Conservation (phyloP, 2,888 invertebrate species). For the Ischnus inquisitorius region DNA sequence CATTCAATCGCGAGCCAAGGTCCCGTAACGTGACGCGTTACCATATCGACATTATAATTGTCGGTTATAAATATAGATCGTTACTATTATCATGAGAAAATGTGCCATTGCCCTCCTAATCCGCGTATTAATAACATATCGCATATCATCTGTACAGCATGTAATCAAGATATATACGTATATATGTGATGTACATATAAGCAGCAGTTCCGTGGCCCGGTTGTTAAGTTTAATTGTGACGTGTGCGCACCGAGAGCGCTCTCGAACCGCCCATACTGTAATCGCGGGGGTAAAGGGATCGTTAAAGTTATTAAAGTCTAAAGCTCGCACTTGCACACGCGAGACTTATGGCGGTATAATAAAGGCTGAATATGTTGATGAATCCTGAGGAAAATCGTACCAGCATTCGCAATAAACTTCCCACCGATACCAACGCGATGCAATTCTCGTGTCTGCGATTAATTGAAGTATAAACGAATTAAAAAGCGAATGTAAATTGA, state of each 20-base stretch:
- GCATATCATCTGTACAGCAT: constrained; percentile 47
- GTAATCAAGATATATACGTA: constrained; percentile 4
- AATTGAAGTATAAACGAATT: neutral
- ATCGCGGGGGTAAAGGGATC: constrained; percentile 68
- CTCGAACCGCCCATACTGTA: constrained; percentile 66
- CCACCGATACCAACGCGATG: neutral
- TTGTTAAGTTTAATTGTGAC: constrained; percentile 76
- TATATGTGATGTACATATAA: constrained; percentile 15
- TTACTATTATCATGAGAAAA: constrained; percentile 58
- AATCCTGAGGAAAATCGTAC: constrained; percentile 8
- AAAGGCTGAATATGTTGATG: constrained; percentile 51
- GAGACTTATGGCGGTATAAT: constrained; percentile 27
- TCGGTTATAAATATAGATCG: constrained; percentile 44
- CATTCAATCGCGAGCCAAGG: neutral
- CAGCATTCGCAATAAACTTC: neutral
- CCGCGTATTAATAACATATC: constrained; percentile 56
- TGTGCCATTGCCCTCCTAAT: constrained; percentile 41
- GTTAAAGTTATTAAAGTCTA: constrained; percentile 73
- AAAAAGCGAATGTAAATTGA: neutral
- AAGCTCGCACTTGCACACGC: constrained; percentile 71
- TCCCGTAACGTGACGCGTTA: constrained; percentile 2
- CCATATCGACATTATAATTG: constrained; percentile 45
- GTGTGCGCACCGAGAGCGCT: constrained; percentile 64
- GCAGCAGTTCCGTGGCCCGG: constrained; percentile 62
- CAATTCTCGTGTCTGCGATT: neutral